These are phyloP conservation scores for Petrolisthes manimaculis DNA, from an alignment of 2,888 invertebrate species.

Conservation along the genomic window DNA sequence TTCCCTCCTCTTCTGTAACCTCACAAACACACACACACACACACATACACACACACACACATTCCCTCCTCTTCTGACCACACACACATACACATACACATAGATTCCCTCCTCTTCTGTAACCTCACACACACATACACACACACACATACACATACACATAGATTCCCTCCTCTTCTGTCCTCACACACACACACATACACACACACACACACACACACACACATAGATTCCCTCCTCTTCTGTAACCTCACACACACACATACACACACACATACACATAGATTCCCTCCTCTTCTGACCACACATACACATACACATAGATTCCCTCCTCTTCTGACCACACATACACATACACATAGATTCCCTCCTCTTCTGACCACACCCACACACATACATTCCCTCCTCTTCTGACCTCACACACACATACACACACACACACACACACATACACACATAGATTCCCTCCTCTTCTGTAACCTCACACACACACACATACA, in stretches of 20 bases:
- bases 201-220: conserved; percentile 70
- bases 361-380: not conserved
- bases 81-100: conserved; percentile 68
- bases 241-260: too few relatives aligned
- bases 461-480: too few relatives aligned
- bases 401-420: not conserved
- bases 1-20: too few relatives aligned
- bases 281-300: too few relatives aligned
- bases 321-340: not conserved
- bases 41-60: too few relatives aligned
- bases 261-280: conserved; percentile 68
- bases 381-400: conserved; percentile 68
- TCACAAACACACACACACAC: too few relatives aligned
- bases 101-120: too few relatives aligned
- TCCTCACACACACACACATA: conserved; percentile 67
- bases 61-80: too few relatives aligned
- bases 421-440: conserved; percentile 68
- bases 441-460: conserved; percentile 69
- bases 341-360: conserved; percentile 68
- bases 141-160: conserved; percentile 67
- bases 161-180: too few relatives aligned
- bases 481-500: conserved; percentile 68
- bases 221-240: not conserved
- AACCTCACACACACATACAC: conserved; percentile 69
- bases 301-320: conserved; percentile 69